Conservation (phyloP, 2,888 invertebrate genomes). For the Microplitis deprimator region DNA sequence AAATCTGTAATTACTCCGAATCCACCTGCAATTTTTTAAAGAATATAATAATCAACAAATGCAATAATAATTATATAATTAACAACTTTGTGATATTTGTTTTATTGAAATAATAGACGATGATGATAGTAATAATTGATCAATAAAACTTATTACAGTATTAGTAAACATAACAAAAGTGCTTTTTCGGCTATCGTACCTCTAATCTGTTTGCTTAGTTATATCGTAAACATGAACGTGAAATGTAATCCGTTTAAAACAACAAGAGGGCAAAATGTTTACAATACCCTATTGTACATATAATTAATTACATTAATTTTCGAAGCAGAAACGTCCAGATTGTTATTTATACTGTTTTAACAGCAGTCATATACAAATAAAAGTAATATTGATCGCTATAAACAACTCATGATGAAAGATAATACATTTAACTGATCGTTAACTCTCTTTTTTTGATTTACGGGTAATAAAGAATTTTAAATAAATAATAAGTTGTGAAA, state of each 20-base stretch:
- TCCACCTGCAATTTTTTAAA: too few species aligned
- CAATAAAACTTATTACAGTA: not conserved
- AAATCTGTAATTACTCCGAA: too few species aligned
- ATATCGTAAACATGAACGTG: constrained; percentile 3
- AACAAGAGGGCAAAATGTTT: not conserved
- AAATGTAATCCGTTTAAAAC: constrained; percentile 4
- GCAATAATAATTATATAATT: too few species aligned
- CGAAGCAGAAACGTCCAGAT: not conserved
- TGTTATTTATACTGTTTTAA: not conserved
- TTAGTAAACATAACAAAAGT: not conserved
- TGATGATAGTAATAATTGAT: constrained; percentile 7
- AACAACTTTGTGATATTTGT: too few species aligned
- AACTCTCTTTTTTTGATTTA: not conserved
- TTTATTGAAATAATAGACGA: not conserved
- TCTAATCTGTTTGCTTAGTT: constrained; percentile 8
- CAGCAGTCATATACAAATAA: not conserved
- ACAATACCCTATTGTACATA: not conserved
- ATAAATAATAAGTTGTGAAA: not conserved
- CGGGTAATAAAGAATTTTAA: not conserved
- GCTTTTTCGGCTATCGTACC: not conserved
- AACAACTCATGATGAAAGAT: not conserved
- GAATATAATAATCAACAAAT: too few species aligned
- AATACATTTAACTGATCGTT: not conserved
- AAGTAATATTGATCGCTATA: not conserved
- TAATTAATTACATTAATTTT: constrained; percentile 10